A percentile compares a stretch with the other conserved stretches of the same genome.
Evolutionary conservation across 2,113 vertebrate species (phyloP).

Genomic region (Stegastes partitus): DNA sequence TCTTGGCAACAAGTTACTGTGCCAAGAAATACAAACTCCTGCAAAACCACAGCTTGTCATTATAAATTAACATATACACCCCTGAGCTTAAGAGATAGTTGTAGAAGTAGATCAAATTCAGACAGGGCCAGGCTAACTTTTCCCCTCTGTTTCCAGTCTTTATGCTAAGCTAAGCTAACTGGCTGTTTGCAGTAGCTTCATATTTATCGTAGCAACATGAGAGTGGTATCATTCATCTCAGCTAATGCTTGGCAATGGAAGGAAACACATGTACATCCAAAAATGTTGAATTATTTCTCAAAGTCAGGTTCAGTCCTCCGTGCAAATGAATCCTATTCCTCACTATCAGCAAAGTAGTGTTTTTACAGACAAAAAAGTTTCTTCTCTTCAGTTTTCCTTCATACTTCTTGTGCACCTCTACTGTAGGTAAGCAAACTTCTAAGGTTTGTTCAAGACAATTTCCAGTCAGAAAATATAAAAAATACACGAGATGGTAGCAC

Average conservation of each 20-base stretch:
- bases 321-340: not conserved
- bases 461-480: conserved; percentile 10
- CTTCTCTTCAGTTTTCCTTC: not conserved
- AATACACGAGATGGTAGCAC: not conserved
- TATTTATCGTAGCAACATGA: not conserved
- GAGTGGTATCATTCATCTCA: not conserved
- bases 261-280: not conserved
- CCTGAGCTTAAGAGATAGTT: not conserved
- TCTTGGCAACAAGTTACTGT: too few relatives aligned
- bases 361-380: conserved; percentile 5
- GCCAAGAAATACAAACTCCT: not conserved
- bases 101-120: not conserved
- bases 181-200: conserved; percentile 1
- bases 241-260: conserved; percentile 6
- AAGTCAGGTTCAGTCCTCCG: conserved; percentile 9
- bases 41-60: not conserved
- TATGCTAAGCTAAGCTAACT: not conserved
- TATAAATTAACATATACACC: not conserved
- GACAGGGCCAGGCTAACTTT: not conserved
- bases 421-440: conserved; percentile 18
- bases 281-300: not conserved
- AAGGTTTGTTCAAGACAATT: conserved; percentile 5
- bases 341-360: not conserved
- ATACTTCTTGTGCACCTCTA: conserved; percentile 18
- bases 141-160: not conserved